Conservation (phyloP, 2,888 invertebrate genomes). For the Leistus spinibarbis region DNA sequence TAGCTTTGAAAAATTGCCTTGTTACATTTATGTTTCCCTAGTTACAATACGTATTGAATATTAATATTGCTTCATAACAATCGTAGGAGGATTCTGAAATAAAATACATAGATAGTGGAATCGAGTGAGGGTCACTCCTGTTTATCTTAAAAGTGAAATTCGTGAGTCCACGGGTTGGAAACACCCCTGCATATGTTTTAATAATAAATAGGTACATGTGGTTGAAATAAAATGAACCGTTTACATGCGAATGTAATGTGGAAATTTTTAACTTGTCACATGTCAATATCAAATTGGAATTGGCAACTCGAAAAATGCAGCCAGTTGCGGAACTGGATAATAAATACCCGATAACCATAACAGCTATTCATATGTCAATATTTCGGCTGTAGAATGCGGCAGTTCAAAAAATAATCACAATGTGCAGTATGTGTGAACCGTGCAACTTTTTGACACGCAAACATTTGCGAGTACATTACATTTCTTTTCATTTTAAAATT, state of each 20-base stretch:
- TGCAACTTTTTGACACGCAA: background rate
- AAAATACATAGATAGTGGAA: background rate
- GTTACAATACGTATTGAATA: too few relatives aligned
- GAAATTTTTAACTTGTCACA: conserved; percentile 30
- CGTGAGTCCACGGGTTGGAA: too few relatives aligned
- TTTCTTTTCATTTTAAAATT: background rate
- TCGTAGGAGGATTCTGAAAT: too few relatives aligned
- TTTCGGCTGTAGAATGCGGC: conserved; percentile 21
- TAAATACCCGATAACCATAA: conserved; percentile 24
- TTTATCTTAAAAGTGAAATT: too few relatives aligned
- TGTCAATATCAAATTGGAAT: conserved; percentile 33
- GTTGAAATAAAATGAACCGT: background rate
- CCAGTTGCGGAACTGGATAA: conserved; percentile 11
- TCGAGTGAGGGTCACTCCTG: too few relatives aligned
- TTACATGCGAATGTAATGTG: background rate
- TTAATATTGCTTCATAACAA: too few relatives aligned
- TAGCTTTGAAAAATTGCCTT: too few relatives aligned
- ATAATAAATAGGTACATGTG: too few relatives aligned
- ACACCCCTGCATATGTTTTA: too few relatives aligned
- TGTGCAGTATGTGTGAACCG: background rate
- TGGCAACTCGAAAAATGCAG: conserved; percentile 31
- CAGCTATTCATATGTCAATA: conserved; percentile 11
- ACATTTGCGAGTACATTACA: background rate
- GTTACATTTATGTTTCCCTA: too few relatives aligned
- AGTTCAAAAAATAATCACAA: conserved; percentile 5